Evolutionary conservation across 1,140 invertebrate species (phyloP), one percentile per base, ranked within the genome.

Genomic region (Dreissena polymorpha): DNA sequence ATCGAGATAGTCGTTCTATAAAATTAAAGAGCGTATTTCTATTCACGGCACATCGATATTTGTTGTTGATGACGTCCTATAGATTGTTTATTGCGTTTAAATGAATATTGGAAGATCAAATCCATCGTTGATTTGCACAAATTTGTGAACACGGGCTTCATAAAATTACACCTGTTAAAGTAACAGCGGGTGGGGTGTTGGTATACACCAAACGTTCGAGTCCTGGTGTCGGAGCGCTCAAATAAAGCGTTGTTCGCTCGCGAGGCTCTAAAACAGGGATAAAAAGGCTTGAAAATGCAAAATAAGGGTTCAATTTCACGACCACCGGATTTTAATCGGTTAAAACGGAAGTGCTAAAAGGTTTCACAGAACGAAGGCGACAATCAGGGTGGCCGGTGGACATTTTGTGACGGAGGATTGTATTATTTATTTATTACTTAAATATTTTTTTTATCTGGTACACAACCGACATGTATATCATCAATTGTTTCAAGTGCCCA

Each of bases 81-180:
- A 51, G 67, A 29, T 78, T 78, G 68, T 78, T 78, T 78, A 78
- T 78, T 53, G 69, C 76, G 60, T 78, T 78, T 78, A 78, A 78
- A 78, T 78, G 51, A 78, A 78, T n/a, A 78, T 78, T 49, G 68
- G 39, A 67, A 55, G 76, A 68, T 39, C 50, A 78, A 78, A 69
- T 78, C 21, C 39, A 14, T n/a, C 23, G 76, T 69, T 78, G 68
- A 78, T 78, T 78, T 57, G 51, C 65, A n/a, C 65, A 67, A 69
- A 67, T 78, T 78, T 78, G 68, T 78, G 76, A 57, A 69, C 14
- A 57, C 14, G 21, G 27, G 25, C 53, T 18, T 53, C 65, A 69
- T 78, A 78, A 78, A 39, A 69, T 78, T 78, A 78, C 76, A 78
- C 65, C 76, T 78, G 76, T 78, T 78, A 53, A 55, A 53, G 55